Evolutionary conservation across 2,113 vertebrate genomes (phyloP), one percentile per base, ranked within the genome.

Genomic region (Bujurquina vittata): DNA sequence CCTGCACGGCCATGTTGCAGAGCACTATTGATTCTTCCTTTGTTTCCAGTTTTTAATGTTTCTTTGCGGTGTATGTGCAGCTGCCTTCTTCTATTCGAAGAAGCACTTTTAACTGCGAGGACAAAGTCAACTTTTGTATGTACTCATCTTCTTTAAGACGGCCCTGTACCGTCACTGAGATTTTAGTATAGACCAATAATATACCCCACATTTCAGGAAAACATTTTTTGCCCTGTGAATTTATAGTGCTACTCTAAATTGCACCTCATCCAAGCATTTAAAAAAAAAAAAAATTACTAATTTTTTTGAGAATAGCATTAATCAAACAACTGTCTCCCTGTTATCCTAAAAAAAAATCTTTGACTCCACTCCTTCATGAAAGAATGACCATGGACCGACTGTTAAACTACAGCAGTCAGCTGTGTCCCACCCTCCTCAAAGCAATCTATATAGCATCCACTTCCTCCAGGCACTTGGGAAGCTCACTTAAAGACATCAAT

Each of bases 401-500:
- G 58, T 87, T 80, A 69, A 84, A 84, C 37, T 79, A 56, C 49
- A 18, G 35, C 85, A 79, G 17, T 87, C 79, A 17, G 7, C 63
- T 75, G 73, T 83, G 85, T 90, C 79, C 81, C 58, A 78, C 74
- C 60, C 75, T 61, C 80, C 80, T 81, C 31, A 79, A 73, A 85
- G 87, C 75, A 88, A 92, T 95, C 89, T 83, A 89, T 93, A 92
- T 10, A 88, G 81, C 87, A 89, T 85, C 81, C 91, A 76, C 87
- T 84, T 84, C 87, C 81, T 84, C 55, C 76, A 76, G 80, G 87
- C 87, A 77, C 81, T 88, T 65, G 85, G 81, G 84, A 90, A 88
- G 84, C 88, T 90, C 90, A 92, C 90, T 94, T 92, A 87, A 90
- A 92, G 78, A 90, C 93, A 94, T 95, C 94, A 92, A 94, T 95